phyloP scores from a whole-genome alignment of 2,888 invertebrate species.

The Drosophila koepferae region DNA sequence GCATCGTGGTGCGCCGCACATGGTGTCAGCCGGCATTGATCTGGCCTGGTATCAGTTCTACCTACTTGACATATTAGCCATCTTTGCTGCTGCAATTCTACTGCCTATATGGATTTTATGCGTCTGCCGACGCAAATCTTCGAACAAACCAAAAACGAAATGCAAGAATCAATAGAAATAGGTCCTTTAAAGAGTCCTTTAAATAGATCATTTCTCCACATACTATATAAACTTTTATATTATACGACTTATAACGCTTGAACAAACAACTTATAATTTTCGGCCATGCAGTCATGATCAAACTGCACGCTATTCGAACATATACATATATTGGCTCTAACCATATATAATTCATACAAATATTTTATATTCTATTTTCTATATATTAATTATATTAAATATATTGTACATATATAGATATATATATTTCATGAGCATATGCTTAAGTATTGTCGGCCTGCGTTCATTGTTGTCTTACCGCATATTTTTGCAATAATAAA shows the following conservation, averaged over 20 bases:
- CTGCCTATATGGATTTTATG: slow-evolving; percentile 13
- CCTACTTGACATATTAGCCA: slow-evolving; percentile 71
- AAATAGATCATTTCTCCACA: too few species aligned
- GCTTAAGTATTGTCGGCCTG: neutral
- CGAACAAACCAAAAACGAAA: neutral
- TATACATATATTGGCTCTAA: too few species aligned
- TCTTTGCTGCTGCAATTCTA: neutral
- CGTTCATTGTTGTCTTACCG: slow-evolving; percentile 9
- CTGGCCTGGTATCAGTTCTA: slow-evolving; percentile 82
- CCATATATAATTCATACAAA: too few species aligned
- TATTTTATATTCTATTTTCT: too few species aligned
- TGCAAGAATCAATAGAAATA: neutral
- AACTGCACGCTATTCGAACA: too few species aligned
- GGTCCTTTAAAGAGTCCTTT: neutral
- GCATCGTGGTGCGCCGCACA: slow-evolving; percentile 82
- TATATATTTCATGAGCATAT: slow-evolving; percentile 2
- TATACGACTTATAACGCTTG: too few species aligned
- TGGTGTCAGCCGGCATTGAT: slow-evolving; percentile 74
- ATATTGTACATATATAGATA: neutral
- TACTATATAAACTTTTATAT: too few species aligned
- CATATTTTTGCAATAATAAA: slow-evolving; percentile 65
- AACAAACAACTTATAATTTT: too few species aligned
- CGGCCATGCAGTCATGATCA: too few species aligned
- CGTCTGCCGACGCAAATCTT: neutral
- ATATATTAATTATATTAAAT: neutral